Percentiles rank a stretch among this genome's conserved stretches.
phyloP scores from a whole-genome alignment of 2,797 vertebrate genomes.

The Phoebastria nigripes region DNA sequence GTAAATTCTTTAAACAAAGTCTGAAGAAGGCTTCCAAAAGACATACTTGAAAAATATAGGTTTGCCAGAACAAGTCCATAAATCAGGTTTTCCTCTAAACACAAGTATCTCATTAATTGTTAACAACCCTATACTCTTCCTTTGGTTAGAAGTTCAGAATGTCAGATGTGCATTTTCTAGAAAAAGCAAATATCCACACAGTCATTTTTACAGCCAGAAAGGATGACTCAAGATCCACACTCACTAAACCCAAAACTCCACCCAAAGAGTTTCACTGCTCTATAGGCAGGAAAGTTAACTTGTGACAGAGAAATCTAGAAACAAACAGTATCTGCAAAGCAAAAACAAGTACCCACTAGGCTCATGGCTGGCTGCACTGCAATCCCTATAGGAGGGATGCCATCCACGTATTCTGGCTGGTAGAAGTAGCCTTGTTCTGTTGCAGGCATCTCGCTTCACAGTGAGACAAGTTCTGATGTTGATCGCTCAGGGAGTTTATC shows the following conservation, averaged over 20 bases:
- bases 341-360: background rate
- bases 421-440: background rate
- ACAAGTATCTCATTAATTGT: background rate
- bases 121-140: background rate
- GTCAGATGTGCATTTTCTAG: background rate
- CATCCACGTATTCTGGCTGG: fast-evolving
- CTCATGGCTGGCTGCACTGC: background rate
- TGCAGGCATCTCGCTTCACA: background rate
- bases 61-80: background rate
- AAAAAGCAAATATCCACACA: background rate
- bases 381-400: background rate
- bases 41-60: background rate
- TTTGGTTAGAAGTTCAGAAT: background rate
- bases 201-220: background rate
- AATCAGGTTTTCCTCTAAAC: background rate
- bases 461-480: background rate
- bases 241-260: background rate
- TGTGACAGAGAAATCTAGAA: background rate
- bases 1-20: background rate
- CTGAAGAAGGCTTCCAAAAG: background rate
- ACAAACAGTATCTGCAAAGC: background rate
- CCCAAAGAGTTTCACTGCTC: background rate
- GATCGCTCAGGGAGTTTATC: background rate
- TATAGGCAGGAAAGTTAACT: background rate
- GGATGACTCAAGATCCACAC: background rate